Base-by-base conservation (phyloP, 2,888 invertebrate genomes). In the Caenorhabditis japonica region DNA sequence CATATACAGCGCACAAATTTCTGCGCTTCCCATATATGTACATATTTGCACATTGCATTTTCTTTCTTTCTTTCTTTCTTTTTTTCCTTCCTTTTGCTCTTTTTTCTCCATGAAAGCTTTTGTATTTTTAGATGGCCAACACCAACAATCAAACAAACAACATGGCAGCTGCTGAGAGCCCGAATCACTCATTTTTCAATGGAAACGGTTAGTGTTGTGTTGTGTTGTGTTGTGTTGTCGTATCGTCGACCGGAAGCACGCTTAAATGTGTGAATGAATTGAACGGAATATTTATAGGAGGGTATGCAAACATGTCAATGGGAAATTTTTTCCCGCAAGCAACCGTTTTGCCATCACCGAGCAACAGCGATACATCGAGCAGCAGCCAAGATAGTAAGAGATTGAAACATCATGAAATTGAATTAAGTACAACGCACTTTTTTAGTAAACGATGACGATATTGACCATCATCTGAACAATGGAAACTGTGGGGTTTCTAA, bases 281-380 rank as follows among this genome's bases (percentile, higher is more conserved):
- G n/a, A n/a, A n/a, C 43, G 13, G 36, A 30, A 19, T 62, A 55
- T 72, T 72, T 72, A 17, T 43, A 68, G 68, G 62, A 34, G 70
- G 70, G 30, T 70, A 70, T 51, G 30, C 61, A 56, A 70, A 70
- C 56, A 70, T 70, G 70, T 51, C 70, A 15, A 71, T 71, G 71
- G 49, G 53, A 3, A 23, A 33, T 23, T 75, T 75, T 36, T 75
- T 69, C 58, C 75, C 51, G 44, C 62, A 58, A 55, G 59, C 41
- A 36, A 66, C 66, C 36, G 69, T 75, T 21, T 27, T 76, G 36
- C 73, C 72, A n/a, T 76, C 80, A 10, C 80, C 80, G 13, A 77
- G 74, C 68, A 80, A 77, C 51, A 76, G 74, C 51, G 80, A 80
- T 33, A 77, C 77, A 1, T 77, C 77, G 72, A 79, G 77, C 70